A percentile compares a stretch with the other conserved stretches of the same genome.
These are phyloP conservation scores for Pao palembangensis DNA, from an alignment of 2,113 vertebrate genomes.

Conservation along the genomic window DNA sequence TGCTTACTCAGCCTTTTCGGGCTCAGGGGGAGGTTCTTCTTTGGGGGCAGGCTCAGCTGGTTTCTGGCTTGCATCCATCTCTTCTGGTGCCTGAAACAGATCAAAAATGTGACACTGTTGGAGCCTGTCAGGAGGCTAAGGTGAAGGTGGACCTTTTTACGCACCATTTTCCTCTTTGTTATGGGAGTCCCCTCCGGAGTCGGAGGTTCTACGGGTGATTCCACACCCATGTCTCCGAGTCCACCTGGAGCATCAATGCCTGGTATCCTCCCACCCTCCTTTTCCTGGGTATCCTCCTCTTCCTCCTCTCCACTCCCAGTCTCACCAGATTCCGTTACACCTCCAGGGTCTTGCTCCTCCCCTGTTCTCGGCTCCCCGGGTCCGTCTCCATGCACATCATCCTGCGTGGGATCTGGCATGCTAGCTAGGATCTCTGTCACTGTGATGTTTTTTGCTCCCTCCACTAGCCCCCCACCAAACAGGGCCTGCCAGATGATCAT, in stretches of 20 bases:
- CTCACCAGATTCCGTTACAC: conserved; percentile 71
- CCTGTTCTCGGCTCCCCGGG: conserved; percentile 72
- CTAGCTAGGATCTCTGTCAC: conserved; percentile 87
- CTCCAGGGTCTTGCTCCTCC: conserved; percentile 75
- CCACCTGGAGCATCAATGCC: conserved; percentile 81
- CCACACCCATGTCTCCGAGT: conserved; percentile 88
- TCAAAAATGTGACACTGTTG: not conserved
- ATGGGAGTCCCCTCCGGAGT: conserved; percentile 90
- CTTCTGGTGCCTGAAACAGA: conserved; percentile 58
- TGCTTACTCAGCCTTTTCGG: conserved; percentile 87
- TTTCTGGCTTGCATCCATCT: conserved; percentile 58
- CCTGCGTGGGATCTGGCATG: conserved; percentile 92
- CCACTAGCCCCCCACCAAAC: conserved; percentile 88
- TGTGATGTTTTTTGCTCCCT: conserved; percentile 87
- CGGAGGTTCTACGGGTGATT: conserved; percentile 81
- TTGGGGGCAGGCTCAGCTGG: conserved; percentile 60
- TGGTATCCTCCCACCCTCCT: conserved; percentile 78
- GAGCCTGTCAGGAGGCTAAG: not conserved
- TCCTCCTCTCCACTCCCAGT: conserved; percentile 76
- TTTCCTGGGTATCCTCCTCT: conserved; percentile 75
- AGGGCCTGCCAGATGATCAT: conserved; percentile 84
- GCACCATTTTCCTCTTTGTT: conserved; percentile 80
- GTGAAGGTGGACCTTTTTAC: not conserved
- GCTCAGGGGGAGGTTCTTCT: conserved; percentile 72
- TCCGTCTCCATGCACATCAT: conserved; percentile 85